Evolutionary conservation across 2,113 vertebrate genomes (phyloP).

Genomic region (Gracilinanus agilis): DNA sequence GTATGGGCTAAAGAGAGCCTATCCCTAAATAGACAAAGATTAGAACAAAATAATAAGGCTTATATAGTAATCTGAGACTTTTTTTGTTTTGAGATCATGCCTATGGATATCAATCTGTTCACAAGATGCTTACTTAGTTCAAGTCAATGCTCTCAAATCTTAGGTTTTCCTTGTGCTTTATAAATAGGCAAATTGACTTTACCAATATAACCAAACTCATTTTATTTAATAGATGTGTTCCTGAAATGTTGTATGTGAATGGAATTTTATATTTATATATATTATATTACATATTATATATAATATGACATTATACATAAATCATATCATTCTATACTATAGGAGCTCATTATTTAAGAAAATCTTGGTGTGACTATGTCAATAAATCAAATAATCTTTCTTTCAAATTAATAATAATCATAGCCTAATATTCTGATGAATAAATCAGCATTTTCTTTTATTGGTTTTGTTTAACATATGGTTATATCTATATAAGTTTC

Average conservation of each 20-base stretch:
- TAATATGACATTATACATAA: too few species aligned
- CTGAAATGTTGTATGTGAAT: neutral
- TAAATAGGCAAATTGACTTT: neutral
- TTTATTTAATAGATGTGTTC: neutral
- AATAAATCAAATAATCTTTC: slow-evolving; percentile 25
- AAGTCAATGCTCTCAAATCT: neutral
- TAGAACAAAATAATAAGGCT: neutral
- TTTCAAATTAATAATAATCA: slow-evolving; percentile 4
- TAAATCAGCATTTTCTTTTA: neutral
- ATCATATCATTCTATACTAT: slow-evolving; percentile 7
- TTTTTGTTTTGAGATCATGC: neutral
- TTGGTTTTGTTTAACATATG: neutral
- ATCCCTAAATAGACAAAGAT: neutral
- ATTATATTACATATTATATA: too few species aligned
- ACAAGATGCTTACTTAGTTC: neutral
- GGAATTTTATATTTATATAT: too few species aligned
- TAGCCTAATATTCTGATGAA: neutral
- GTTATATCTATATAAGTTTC: neutral
- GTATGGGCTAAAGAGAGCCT: slow-evolving; percentile 2
- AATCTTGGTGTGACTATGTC: neutral
- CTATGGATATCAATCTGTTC: neutral
- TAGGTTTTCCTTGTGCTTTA: neutral
- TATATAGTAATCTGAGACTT: neutral
- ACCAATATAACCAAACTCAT: slow-evolving; percentile 2
- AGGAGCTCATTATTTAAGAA: neutral